Evolutionary conservation across 2,888 invertebrate species (phyloP).

Genomic region (Aplocera efformata): DNA sequence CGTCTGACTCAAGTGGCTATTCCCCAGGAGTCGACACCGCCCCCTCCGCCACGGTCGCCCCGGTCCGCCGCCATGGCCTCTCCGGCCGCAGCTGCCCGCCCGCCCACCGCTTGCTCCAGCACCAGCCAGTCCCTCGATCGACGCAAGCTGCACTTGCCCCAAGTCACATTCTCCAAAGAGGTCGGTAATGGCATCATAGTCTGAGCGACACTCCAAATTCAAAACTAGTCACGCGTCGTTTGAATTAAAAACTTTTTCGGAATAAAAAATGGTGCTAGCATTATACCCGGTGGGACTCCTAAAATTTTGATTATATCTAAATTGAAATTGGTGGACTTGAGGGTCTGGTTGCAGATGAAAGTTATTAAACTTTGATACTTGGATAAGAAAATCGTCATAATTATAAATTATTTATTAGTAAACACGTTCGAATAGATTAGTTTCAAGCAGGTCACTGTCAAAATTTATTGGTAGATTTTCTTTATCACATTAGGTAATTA

Average conservation of each 20-base stretch:
- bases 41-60: slow-evolving; percentile 66
- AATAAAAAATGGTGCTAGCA: slow-evolving; percentile 50
- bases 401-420: too few species aligned
- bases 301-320: slow-evolving; percentile 19
- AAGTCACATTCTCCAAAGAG: slow-evolving; percentile 94
- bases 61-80: slow-evolving; percentile 56
- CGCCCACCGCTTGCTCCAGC: slow-evolving; percentile 86
- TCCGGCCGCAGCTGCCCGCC: slow-evolving; percentile 72
- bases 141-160: slow-evolving; percentile 86
- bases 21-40: slow-evolving; percentile 65
- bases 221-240: slow-evolving; percentile 43
- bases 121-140: slow-evolving; percentile 82
- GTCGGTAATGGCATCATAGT: slow-evolving; percentile 94
- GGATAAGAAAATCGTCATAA: too few species aligned
- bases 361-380: too few species aligned
- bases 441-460: too few species aligned
- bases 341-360: too few species aligned
- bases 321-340: slow-evolving; percentile 15
- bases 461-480: too few species aligned
- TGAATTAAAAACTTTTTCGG: slow-evolving; percentile 32
- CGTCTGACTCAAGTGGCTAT: slow-evolving; percentile 49
- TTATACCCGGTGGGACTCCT: slow-evolving; percentile 29
- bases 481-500: too few species aligned
- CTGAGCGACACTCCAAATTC: slow-evolving; percentile 52
- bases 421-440: too few species aligned